Base-by-base conservation (phyloP, 2,888 invertebrate species). In the Chrysodeixis includens region DNA sequence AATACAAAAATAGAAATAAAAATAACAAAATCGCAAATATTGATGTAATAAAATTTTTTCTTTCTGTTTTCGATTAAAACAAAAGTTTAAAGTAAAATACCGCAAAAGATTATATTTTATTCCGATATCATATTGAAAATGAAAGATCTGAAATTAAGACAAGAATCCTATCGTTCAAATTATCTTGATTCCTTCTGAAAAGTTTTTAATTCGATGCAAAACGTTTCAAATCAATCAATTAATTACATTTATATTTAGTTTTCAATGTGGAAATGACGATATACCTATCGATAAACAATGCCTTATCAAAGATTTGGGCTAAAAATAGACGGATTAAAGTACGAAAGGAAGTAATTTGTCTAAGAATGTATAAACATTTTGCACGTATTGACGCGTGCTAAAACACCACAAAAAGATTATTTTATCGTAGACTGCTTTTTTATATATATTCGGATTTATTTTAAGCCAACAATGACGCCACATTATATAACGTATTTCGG, bases 201-300 rank as follows among this genome's bases (percentile, higher is more conserved):
- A n/a, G 7, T n/a, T n/a, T n/a, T n/a, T 40, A 40, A 40, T 40
- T n/a, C 1, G 40, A n/a, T 40, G 26, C 26, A 26, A 26, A 14
- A n/a, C 1, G 14, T 40, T 7, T 40, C 3, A n/a, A 14, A 40
- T 40, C n/a, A 40, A 40, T 40, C n/a, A 40, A 5, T 35, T 40
- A 40, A 40, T 40, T 40, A 40, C 40, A 40, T 40, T 40, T 40
- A 40, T 40, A n/a, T n/a, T n/a, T 40, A 40, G 40, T n/a, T n/a
- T 40, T 14, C 5, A 12, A 40, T n/a, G 14, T 40, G 40, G 5
- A 40, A 40, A 40, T 40, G 4, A n/a, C 40, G 40, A 3, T 5
- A 40, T 40, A n/a, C 6, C 40, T 5, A 40, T 40, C 40, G 40
- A 40, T 40, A 14, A 6, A 40, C 7, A 40, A 40, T 40, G 7